phyloP scores from a whole-genome alignment of 2,797 vertebrate species.

The Lutjanus argentimaculatus region DNA sequence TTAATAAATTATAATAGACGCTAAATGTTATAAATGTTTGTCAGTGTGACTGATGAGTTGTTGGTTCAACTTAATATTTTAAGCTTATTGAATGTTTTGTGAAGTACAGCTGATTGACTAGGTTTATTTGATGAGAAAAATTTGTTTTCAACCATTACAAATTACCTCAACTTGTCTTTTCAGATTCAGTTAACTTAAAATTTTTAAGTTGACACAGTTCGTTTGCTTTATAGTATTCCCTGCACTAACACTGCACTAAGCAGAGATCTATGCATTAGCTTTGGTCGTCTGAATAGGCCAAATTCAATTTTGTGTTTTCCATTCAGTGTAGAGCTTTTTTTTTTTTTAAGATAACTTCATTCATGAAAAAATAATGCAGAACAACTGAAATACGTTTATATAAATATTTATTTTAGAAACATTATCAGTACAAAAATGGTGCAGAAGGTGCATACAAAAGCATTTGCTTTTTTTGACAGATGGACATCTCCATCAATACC shows the following conservation, averaged over 20 bases:
- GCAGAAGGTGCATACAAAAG: slow-evolving; percentile 55
- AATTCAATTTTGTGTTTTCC: background rate
- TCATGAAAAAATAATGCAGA: background rate
- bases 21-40: too few species aligned
- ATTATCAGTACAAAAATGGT: slow-evolving; percentile 63
- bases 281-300: background rate
- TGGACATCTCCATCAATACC: slow-evolving; percentile 48
- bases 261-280: background rate
- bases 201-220: too few species aligned
- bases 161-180: too few species aligned
- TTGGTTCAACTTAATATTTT: too few species aligned
- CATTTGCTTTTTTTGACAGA: slow-evolving; percentile 55
- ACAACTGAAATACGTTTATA: slow-evolving; percentile 43
- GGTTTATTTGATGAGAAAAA: too few species aligned
- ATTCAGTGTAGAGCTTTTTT: background rate
- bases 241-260: background rate
- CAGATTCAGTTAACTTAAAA: too few species aligned
- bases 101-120: too few species aligned
- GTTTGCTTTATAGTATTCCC: too few species aligned
- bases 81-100: too few species aligned
- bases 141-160: too few species aligned
- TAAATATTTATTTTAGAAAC: slow-evolving; percentile 75
- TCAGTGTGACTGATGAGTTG: too few species aligned
- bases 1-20: too few species aligned
- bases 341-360: background rate